Evolutionary conservation across 2,797 vertebrate species (phyloP), one percentile per base, ranked within the genome.

Genomic region (Galago senegalensis): DNA sequence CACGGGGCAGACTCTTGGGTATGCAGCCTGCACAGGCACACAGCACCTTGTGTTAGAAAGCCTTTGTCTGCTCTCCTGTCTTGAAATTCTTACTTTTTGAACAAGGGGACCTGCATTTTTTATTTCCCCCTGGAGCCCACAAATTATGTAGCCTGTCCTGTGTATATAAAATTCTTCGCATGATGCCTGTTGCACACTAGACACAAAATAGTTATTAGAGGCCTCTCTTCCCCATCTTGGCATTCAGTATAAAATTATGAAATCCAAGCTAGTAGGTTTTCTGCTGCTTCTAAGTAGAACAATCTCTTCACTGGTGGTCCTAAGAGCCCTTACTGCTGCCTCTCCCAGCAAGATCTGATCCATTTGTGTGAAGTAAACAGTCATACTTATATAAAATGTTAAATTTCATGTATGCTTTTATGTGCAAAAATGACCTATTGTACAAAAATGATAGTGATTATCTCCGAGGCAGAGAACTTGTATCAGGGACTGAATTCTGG

Each of bases 31-130:
- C 7, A 9, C 9, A 1, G 11, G 13, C 65, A 58, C n/a, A 95
- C 31, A 13, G 40, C 3, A 20, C 5, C 16, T 17, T 6, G 7
- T 9, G 21, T 7, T 27, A 81, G n/a, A 8, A 40, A 49, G 2
- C 5, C 37, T 9, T n/a, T 6, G 11, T 82, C 46, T 87, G 21
- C 58, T 18, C 0, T 63, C 61, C 31, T 61, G 20, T 76, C 37
- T 79, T 76, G 23, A 93, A 83, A 83, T 43, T 49, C 83, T 76
- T 81, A 13, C 17, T 49, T 91, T 96, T 70, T 79, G 40, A 94
- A 73, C 21, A 53, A 81, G 16, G 8, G 11, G 10, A 37, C 21
- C 34, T 77, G 37, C 12, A 1, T 31, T 34, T 85, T 97, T 75
- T 46, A 67, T 65, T 92, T 80, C 13, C 89, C 2, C 5, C 29